Evolutionary conservation across 2,113 vertebrate genomes (phyloP).

Genomic region (Pteruthius melanotis): DNA sequence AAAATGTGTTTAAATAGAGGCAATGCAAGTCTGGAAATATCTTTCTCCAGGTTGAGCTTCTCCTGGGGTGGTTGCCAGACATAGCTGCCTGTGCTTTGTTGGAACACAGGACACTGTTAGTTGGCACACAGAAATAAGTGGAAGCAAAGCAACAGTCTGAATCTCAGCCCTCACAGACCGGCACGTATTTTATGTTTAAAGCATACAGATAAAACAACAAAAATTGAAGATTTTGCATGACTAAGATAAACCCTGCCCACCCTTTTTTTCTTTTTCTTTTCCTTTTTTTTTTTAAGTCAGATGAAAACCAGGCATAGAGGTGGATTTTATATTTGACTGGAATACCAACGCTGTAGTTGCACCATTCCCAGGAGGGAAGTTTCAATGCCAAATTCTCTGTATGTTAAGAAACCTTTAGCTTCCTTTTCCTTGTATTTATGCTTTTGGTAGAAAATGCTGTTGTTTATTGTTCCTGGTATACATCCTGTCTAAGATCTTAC

Average conservation of each 20-base stretch:
- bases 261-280: fast-evolving
- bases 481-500: neutral
- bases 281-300: neutral
- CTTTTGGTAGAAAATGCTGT: neutral
- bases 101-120: neutral
- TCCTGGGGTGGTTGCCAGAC: neutral
- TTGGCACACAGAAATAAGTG: neutral
- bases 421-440: neutral
- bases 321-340: neutral
- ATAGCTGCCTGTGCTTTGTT: neutral
- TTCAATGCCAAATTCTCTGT: neutral
- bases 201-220: neutral
- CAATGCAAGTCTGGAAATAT: neutral
- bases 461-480: neutral
- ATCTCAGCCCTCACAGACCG: neutral
- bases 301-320: neutral
- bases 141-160: neutral
- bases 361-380: neutral
- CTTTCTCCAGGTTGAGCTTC: neutral
- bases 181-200: neutral
- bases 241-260: neutral
- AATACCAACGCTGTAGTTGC: neutral
- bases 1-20: neutral
- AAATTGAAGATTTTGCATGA: neutral
- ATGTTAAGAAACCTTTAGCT: neutral